A percentile compares a stretch with the other conserved stretches of the same genome.
Evolutionary conservation across 2,888 invertebrate genomes (phyloP).

Genomic region (Elegia similella): DNA sequence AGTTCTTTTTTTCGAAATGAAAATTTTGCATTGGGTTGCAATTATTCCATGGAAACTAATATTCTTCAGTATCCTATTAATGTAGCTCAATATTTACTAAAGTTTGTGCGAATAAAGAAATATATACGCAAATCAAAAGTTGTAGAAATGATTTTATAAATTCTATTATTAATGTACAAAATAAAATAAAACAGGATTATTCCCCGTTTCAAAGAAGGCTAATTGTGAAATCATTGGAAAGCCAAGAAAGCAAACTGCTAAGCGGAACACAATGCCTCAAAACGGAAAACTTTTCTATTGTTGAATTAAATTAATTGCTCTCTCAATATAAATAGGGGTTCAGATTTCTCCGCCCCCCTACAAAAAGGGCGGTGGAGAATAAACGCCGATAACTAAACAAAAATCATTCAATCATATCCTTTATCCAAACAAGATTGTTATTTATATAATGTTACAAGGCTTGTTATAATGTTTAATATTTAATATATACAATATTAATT

Average conservation of each 20-base stretch:
- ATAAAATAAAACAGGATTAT: constrained; percentile 40
- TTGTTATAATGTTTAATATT: no score
- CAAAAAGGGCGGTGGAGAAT: constrained; percentile 36
- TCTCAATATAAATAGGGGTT: constrained; percentile 58
- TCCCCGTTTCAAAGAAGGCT: constrained; percentile 60
- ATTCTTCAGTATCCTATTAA: no score
- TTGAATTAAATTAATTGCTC: constrained; percentile 75
- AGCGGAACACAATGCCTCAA: constrained; percentile 72
- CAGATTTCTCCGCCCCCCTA: constrained; percentile 37
- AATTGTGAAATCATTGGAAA: constrained; percentile 75
- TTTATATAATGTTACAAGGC: no score
- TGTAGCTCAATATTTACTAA: not conserved
- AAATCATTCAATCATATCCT: no score
- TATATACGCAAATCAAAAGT: no score
- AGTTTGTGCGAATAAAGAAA: not conserved
- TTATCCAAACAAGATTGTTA: no score
- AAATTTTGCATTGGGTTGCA: no score
- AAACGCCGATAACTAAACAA: not conserved
- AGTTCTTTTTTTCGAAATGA: no score
- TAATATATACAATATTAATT: no score
- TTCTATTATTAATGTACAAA: not conserved
- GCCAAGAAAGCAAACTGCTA: constrained; percentile 68
- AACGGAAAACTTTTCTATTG: constrained; percentile 74
- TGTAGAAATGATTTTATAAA: not conserved
- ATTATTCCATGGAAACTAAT: no score